Base-by-base conservation (phyloP, 2,888 invertebrate genomes). In the Amiota mariae region DNA sequence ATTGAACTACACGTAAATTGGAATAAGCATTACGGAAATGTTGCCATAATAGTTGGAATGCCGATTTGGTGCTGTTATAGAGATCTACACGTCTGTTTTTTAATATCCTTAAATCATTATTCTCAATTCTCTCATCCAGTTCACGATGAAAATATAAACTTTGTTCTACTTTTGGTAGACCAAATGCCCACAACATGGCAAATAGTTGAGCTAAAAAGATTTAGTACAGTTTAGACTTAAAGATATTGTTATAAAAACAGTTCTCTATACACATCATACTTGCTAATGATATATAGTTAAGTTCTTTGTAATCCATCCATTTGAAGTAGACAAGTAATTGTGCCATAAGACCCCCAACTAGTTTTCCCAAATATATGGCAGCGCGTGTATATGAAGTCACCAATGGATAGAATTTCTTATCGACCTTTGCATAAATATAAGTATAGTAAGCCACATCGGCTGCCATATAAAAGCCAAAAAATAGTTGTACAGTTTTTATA, bases 381-480 rank as follows among this genome's bases (percentile, higher is more conserved):
- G 93, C 93, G 83, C 95, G 91, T 0, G 94, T 94, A 82, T 94
- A 93, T 1, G 94, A 93, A 0, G 96, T 94, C 1, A 95, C 94
- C 82, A 92, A 91, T 80, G 94, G 93, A 90, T 94, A 96, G 86
- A 93, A 92, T 72, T 92, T 91, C 77, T 91, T 92, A 74, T 93
- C 92, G 2, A 96, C 95, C 90, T 95, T 96, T n/a, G 97, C 96
- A 90, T 97, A 98, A 79, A 98, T 96, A 87, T 98, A 98, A 0
- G 97, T 97, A 85, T 94, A 95, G 89, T 98, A 98, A 0, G 98
- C 98, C 9, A 98, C 95, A 90, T 98, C 98, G 3, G 96, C 93
- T 0, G 98, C 96, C 89, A 95, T 93, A 86, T 96, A 96, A 8
- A 96, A 91, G 2, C 98, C 97, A 88, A 95, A 97, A 79, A 93